Evolutionary conservation across 2,113 vertebrate genomes (phyloP).

Genomic region (Alligator sinensis): DNA sequence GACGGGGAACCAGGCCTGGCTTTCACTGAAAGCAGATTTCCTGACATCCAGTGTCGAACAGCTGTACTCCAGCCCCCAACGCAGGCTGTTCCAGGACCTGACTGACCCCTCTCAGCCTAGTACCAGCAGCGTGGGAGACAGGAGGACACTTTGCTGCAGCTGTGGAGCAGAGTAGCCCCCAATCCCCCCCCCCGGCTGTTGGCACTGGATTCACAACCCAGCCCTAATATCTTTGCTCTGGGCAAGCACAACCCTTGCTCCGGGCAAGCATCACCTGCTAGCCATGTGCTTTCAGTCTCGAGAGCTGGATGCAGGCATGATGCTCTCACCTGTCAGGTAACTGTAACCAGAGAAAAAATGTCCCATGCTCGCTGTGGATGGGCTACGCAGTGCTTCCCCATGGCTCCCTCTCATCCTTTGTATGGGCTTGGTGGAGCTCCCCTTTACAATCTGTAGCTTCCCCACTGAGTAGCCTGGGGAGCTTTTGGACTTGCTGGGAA

Average conservation of each 20-base stretch:
- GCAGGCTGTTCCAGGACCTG: not conserved
- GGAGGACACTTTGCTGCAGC: not conserved
- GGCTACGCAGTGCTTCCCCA: fast-evolving
- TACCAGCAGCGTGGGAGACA: not conserved
- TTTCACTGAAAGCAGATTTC: not conserved
- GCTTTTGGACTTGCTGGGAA: not conserved
- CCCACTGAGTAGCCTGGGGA: not conserved
- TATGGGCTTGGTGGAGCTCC: not conserved
- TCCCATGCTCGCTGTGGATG: not conserved
- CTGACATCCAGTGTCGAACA: not conserved
- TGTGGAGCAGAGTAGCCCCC: not conserved
- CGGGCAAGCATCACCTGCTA: too few relatives aligned
- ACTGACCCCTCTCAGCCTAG: not conserved
- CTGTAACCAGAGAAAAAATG: not conserved
- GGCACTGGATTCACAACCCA: too few relatives aligned
- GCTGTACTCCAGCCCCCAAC: not conserved
- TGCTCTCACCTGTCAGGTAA: not conserved
- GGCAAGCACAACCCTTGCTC: too few relatives aligned
- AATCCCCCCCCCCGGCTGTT: not conserved
- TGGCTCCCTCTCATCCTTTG: fast-evolving
- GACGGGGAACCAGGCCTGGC: not conserved
- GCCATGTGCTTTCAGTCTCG: fast-evolving
- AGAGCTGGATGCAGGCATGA: not conserved
- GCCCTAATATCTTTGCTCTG: too few relatives aligned
- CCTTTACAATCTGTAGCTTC: not conserved